Base-by-base conservation (phyloP, 2,888 invertebrate species). In the Diaphora mendica region DNA sequence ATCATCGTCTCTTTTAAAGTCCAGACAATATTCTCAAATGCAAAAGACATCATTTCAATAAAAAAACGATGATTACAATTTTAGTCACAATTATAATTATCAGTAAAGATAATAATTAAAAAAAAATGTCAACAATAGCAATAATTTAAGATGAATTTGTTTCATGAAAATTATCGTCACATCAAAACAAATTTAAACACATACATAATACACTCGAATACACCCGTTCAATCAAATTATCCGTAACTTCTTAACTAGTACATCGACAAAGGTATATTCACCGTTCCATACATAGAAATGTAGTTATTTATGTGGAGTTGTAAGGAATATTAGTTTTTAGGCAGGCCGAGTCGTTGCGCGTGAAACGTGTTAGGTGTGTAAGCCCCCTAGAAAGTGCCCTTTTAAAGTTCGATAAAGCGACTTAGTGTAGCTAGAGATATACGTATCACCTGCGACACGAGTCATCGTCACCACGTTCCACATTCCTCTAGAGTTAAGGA, bases 401-500 rank as follows among this genome's bases (percentile, higher is more conserved):
- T 94, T 91, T 89, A 88, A 90, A 86, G 80, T 82, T 87, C 82
- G 84, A 82, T 86, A 85, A 87, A 84, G 80, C 80, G 83, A 87
- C 80, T 80, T 88, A 91, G 83, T 82, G 65, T 86, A 89, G 85
- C 62, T 62, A 62, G 30, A 62, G 62, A 78, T 81, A 83, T 81
- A 83, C 33, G 39, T 44, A 83, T 84, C 82, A 81, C 77, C 75
- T 75, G 76, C 76, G 70, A 73, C 74, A 81, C 77, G 71, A 84
- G 42, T 51, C 74, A 72, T 87, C 82, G 79, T 87, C 86, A 89
- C 85, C 88, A 89, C 87, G 77, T 82, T 89, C 92, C 94, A 95
- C 95, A 95, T 95, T 95, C 95, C 95, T 93, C 83, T 95, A 95
- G 94, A 83, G 77, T 90, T 94, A 94, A 94, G 93, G 84, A 82